Conservation (phyloP, 2,113 vertebrate species). For the Albula goreensis region DNA sequence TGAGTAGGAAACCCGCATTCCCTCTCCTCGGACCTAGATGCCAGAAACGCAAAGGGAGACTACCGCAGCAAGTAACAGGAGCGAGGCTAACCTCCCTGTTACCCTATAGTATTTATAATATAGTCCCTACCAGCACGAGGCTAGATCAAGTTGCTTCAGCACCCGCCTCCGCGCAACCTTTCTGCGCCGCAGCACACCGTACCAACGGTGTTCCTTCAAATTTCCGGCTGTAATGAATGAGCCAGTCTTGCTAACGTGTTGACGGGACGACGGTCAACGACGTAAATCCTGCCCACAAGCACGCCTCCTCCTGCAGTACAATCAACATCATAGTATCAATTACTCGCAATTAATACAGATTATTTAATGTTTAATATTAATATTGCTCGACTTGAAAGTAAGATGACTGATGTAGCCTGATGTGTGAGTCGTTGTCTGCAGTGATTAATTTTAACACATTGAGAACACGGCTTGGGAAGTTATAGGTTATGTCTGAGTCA, state of each 20-base stretch:
- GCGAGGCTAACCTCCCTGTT: background rate
- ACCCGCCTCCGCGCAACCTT: background rate
- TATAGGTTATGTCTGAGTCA: background rate
- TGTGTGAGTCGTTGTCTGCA: background rate
- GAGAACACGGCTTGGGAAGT: background rate
- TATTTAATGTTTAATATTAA: background rate
- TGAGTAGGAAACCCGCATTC: constrained; percentile 25
- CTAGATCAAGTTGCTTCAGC: background rate
- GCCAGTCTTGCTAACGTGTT: background rate
- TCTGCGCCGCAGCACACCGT: constrained; percentile 4
- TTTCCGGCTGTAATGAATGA: background rate
- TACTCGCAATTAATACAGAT: background rate
- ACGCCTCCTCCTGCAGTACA: constrained; percentile 8
- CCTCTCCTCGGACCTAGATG: constrained; percentile 16
- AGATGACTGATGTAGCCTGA: background rate
- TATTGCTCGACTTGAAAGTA: background rate
- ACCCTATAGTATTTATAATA: background rate
- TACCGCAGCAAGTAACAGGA: background rate
- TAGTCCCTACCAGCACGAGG: background rate
- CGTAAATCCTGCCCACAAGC: constrained; percentile 3
- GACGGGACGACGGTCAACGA: background rate
- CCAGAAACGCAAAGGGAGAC: constrained; percentile 7
- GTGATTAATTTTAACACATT: background rate
- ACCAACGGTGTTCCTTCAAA: constrained; percentile 8
- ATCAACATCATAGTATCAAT: background rate